Evolutionary conservation across 2,797 vertebrate species (phyloP), one percentile per base, ranked within the genome.

Genomic region (Galagoides demidoff): DNA sequence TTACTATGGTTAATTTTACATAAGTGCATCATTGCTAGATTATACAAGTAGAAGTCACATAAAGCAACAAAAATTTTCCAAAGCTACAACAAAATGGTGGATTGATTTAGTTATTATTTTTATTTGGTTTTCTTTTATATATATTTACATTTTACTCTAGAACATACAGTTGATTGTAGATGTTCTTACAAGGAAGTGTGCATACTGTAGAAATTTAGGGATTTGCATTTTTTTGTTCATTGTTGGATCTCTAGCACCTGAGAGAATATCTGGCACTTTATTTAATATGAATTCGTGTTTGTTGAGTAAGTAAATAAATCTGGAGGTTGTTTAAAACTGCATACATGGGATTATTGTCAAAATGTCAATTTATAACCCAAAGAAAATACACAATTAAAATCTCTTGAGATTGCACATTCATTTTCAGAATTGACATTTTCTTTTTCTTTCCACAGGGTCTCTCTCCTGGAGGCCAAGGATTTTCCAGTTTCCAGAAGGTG

Each of bases 391-490:
- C 6, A 81, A 6, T n/a, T 90, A 57, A 88, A 85, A 73, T 89
- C 22, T 81, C 23, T 71, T 83, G 74, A 61, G 86, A 92, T 91
- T 94, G 19, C 66, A 78, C 10, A 1, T 89, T 76, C 45, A 5
- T 97, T 92, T 96, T 52, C 70, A 77, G 45, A 55, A 95, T 68
- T 97, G 39, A 95, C 59, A 39, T 91, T 66, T 89, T 95, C 92
- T 90, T 49, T 97, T 97, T 98, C 68, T 97, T 98, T 98, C 96
- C 97, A 97, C 98, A 99, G 98, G 97, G 89, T 64, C 0, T 93
- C 55, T 96, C 1, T 88, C 73, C 79, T 90, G 97, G 97, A 97
- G 57, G 63, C 92, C 86, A 90, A 81, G 86, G 66, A 93, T 93
- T n/a, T 49, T 92, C 98, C 81, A 93, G 70, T 27, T 92, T 11